Percentiles rank a stretch among this genome's conserved stretches.
Conservation (phyloP, 1,140 invertebrate species). For the Caenorhabditis remanei region DNA sequence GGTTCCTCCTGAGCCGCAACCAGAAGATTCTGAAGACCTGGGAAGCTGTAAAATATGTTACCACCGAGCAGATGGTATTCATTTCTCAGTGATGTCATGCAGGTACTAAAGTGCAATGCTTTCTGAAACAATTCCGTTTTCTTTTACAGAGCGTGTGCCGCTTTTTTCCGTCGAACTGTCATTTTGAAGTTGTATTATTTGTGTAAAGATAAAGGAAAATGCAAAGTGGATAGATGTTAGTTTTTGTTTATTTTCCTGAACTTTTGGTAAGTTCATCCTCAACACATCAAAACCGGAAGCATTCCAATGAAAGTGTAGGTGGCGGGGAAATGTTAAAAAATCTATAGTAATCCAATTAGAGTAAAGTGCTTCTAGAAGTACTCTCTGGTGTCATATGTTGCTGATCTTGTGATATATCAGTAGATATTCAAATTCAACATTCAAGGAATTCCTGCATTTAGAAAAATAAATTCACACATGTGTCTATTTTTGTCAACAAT, state of each 20-base stretch:
- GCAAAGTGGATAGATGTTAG: conserved; percentile 45
- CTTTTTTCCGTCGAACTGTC: conserved; percentile 54
- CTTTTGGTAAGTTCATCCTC: conserved; percentile 2
- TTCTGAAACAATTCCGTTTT: background rate
- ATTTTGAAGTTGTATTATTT: conserved; percentile 34
- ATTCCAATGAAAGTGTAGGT: background rate
- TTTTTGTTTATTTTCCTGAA: background rate
- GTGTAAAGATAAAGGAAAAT: conserved; percentile 36
- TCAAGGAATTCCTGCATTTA: background rate
- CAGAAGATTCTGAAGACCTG: background rate
- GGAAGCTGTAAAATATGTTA: conserved; percentile 10
- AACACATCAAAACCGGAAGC: background rate
- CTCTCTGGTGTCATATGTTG: background rate
- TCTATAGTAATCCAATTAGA: conserved; percentile 4
- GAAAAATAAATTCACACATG: background rate
- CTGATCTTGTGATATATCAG: background rate
- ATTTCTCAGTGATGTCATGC: conserved; percentile 39
- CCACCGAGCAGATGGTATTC: conserved; percentile 33
- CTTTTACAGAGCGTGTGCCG: conserved; percentile 50
- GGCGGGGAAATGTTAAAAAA: background rate
- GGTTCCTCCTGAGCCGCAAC: too few species aligned
- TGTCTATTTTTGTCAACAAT: conserved; percentile 10
- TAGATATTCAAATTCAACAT: background rate
- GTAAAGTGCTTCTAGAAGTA: background rate
- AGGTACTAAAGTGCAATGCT: conserved; percentile 9